Conservation (phyloP, 2,113 vertebrate genomes). For the Paratilapia polleni region DNA sequence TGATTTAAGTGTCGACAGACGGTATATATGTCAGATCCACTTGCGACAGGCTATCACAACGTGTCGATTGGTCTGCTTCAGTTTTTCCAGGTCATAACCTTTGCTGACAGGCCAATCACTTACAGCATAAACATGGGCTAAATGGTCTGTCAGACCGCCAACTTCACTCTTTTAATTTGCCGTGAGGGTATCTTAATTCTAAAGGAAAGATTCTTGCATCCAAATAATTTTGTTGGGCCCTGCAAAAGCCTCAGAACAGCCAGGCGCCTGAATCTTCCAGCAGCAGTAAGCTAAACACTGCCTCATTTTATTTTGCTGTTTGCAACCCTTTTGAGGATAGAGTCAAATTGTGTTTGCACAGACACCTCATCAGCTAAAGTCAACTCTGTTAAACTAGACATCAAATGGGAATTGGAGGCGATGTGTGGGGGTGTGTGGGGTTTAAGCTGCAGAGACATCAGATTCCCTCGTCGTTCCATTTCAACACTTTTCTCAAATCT, state of each 20-base stretch:
- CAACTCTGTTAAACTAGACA: constrained; percentile 62
- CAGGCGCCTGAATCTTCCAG: background rate
- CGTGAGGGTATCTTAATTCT: background rate
- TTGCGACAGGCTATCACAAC: constrained; percentile 45
- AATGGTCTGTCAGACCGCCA: constrained; percentile 27
- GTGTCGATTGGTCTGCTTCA: constrained; percentile 49
- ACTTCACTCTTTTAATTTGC: constrained; percentile 39
- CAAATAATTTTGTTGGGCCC: background rate
- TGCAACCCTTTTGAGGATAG: constrained; percentile 21
- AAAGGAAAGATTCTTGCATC: background rate
- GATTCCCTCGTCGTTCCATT: constrained; percentile 18
- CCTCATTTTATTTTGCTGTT: constrained; percentile 34
- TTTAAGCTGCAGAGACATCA: constrained; percentile 19
- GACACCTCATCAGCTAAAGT: constrained; percentile 68
- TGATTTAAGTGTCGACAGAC: constrained; percentile 38
- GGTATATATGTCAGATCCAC: constrained; percentile 52
- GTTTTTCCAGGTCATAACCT: constrained; percentile 65
- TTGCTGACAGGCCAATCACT: constrained; percentile 60
- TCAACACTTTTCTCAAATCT: constrained; percentile 51
- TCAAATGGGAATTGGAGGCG: constrained; percentile 24
- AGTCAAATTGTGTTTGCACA: constrained; percentile 60
- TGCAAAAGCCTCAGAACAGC: background rate
- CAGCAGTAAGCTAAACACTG: background rate
- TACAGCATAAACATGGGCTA: constrained; percentile 52
- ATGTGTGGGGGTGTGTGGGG: background rate